Conservation (phyloP, 2,113 vertebrate species). For the Daubentonia madagascariensis region DNA sequence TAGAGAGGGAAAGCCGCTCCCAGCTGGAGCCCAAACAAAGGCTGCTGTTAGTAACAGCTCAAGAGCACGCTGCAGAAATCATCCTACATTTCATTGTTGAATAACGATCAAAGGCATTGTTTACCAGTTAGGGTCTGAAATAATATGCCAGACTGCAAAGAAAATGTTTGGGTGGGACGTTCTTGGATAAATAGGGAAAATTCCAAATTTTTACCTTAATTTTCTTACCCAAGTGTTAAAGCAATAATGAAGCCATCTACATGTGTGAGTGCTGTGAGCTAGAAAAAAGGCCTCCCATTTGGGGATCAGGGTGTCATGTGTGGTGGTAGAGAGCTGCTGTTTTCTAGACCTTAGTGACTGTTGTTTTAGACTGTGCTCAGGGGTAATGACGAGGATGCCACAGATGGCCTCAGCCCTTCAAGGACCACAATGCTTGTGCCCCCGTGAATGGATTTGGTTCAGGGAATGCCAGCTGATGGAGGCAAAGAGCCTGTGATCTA, state of each 20-base stretch:
- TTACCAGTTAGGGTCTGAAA: neutral
- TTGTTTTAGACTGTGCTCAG: neutral
- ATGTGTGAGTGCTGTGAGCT: neutral
- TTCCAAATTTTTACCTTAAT: neutral
- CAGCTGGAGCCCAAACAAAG: neutral
- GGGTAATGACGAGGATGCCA: neutral
- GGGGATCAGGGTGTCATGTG: too few relatives aligned
- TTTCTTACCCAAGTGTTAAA: neutral
- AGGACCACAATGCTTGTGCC: neutral
- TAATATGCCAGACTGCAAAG: neutral
- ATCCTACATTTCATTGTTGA: neutral
- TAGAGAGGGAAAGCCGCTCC: neutral
- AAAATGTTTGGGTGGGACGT: neutral
- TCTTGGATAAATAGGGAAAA: neutral
- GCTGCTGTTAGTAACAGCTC: neutral
- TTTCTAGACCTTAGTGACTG: neutral
- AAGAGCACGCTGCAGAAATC: neutral
- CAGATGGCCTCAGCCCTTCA: neutral
- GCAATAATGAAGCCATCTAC: neutral
- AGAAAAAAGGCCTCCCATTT: neutral
- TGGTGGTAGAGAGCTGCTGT: neutral
- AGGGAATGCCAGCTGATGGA: neutral
- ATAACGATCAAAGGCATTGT: neutral
- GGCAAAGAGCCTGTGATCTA: neutral
- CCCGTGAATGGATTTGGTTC: neutral